Evolutionary conservation across 2,888 invertebrate genomes (phyloP).

Genomic region (Ephialtes manifestator): DNA sequence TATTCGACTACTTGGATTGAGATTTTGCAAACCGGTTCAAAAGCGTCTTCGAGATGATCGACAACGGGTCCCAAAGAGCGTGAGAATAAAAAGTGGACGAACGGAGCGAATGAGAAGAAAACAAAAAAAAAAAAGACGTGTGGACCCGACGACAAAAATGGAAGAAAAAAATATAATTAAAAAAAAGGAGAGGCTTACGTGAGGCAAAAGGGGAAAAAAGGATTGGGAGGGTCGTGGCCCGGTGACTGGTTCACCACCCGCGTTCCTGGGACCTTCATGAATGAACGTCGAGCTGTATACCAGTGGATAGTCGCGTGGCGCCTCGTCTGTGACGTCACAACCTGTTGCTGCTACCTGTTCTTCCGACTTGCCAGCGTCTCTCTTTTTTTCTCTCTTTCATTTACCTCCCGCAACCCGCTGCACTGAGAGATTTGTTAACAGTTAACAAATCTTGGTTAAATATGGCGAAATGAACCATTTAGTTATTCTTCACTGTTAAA

Average conservation of each 20-base stretch:
- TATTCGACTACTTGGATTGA: too few relatives aligned
- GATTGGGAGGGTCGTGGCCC: conserved; percentile 34
- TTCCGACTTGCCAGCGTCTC: conserved; percentile 47
- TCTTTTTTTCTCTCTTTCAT: conserved; percentile 47
- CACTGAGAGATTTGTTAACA: too few relatives aligned
- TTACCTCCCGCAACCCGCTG: conserved; percentile 22
- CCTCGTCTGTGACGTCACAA: conserved; percentile 83
- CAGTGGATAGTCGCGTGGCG: conserved; percentile 83
- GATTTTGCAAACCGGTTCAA: conserved; percentile 61
- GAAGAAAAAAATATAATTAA: conserved; percentile 29
- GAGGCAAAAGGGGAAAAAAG: conserved; percentile 13
- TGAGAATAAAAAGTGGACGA: conserved; percentile 64
- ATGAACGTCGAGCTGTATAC: conserved; percentile 76
- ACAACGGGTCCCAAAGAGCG: conserved; percentile 57
- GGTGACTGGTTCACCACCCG: conserved; percentile 66
- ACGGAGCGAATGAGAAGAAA: conserved; percentile 40
- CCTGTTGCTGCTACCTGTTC: conserved; percentile 84
- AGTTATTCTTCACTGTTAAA: too few relatives aligned
- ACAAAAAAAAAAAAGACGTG: conserved; percentile 36
- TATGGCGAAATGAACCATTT: too few relatives aligned
- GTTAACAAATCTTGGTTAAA: too few relatives aligned
- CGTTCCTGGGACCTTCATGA: conserved; percentile 78
- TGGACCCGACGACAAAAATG: conserved; percentile 5
- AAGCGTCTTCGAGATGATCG: conserved; percentile 44
- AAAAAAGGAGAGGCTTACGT: neutral